Base-by-base conservation (phyloP, 1,140 invertebrate genomes). In the Leptoteleia sp. region DNA sequence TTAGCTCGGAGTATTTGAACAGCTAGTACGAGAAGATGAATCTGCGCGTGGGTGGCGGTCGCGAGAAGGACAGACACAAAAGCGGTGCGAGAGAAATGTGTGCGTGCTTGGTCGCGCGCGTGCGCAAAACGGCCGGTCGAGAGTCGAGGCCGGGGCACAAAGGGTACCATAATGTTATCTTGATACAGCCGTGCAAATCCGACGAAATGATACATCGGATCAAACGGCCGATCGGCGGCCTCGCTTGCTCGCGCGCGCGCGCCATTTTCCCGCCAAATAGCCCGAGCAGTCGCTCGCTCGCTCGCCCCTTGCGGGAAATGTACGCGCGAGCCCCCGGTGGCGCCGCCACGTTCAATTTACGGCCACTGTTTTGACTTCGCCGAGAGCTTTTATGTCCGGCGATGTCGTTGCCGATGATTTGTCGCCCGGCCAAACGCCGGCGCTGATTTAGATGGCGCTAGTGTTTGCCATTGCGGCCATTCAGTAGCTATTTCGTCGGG, bases 1-100 rank as follows among this genome's bases (percentile, higher is more conserved):
- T 81, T 81, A 81, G 75, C 76, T 75, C 64, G 70, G 79, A 81
- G 76, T 79, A 81, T 81, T 81, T 81, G 79, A 81, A 78, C 79
- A 81, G 75, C 67, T 75, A 70, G 70, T 70, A 75, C 65, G 64
- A 71, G 71, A 79, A 70, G 77, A 75, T 75, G 70, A 79, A 79
- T 79, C 70, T 71, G 64, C 50, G 77, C 64, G 65, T 75, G 70
- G 70, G 77, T 75, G 71, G 71, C 71, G 57, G 43, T 43, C 55
- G 68, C 64, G 55, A 68, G 64, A 55, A 59, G 59, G 55, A 62
- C 43, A 33, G 25, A 12, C 19, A 65, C 29, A 67, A 19, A 67
- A 59, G 48, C 54, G 62, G 45, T 2, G 37, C 52, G 50, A 19
- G 64, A 55, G 64, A 57, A 29, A 62, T 40, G 42, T 61, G 71